Evolutionary conservation across 2,113 vertebrate species (phyloP).

Genomic region (Phocoena phocoena): DNA sequence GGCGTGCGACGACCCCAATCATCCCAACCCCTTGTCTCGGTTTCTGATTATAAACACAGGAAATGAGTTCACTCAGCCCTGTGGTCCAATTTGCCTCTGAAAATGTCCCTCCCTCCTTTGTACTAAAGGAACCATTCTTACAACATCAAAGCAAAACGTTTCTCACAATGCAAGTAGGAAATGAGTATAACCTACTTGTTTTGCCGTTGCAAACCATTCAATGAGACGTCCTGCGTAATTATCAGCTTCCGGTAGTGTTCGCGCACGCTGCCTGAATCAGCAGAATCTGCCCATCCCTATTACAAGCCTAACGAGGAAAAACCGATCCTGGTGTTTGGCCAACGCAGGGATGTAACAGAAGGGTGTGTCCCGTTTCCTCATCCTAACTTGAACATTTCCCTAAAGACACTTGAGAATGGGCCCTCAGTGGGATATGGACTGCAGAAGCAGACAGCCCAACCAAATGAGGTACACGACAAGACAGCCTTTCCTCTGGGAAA

Average conservation of each 20-base stretch:
- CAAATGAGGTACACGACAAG: fast-evolving
- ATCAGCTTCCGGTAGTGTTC: fast-evolving
- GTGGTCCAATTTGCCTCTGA: background rate
- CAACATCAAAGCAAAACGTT: no score
- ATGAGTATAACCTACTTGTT: background rate
- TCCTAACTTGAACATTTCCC: fast-evolving
- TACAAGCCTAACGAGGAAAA: fast-evolving
- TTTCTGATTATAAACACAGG: no score
- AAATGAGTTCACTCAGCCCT: background rate
- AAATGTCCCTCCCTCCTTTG: background rate
- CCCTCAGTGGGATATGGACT: background rate
- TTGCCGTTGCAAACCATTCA: fast-evolving
- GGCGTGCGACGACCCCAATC: background rate
- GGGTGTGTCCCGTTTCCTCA: background rate
- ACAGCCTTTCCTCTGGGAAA: background rate
- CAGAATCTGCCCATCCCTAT: background rate
- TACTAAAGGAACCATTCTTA: background rate
- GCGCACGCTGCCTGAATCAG: background rate
- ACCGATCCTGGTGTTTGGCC: background rate
- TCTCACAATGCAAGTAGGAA: background rate
- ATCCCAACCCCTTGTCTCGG: background rate
- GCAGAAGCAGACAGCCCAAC: fast-evolving
- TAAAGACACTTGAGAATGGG: background rate
- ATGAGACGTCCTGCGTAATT: fast-evolving
- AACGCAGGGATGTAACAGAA: background rate